Base-by-base conservation (phyloP, 1,140 invertebrate species). In the Anastatus disparis region DNA sequence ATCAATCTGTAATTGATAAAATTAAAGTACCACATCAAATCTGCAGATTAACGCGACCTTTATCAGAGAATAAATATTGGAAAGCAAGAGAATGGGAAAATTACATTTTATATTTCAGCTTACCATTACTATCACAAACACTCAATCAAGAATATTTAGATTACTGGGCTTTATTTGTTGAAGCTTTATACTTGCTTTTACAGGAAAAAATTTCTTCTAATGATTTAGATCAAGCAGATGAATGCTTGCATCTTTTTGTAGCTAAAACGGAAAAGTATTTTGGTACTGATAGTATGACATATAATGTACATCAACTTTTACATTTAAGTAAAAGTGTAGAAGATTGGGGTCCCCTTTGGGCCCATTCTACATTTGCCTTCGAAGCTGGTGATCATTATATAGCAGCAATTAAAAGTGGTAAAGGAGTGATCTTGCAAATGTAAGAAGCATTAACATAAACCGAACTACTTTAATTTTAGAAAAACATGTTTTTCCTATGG, bases 321-420 rank as follows among this genome's bases (percentile, higher is more conserved):
- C 64, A 67, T 46, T n/a, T 67, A 8, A 1, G 17, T 13, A 58
- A 56, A 55, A 56, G 52, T 44, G 64, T 67, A 27, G 27, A 10
- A 12, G 35, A 67, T 31, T 67, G 52, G 50, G 64, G 64, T 1
- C 64, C 64, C 3, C 31, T 65, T 59, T 42, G n/a, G n/a, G n/a
- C n/a, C n/a, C n/a, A n/a, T n/a, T n/a, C n/a, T n/a, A n/a, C n/a
- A n/a, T n/a, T n/a, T 26, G n/a, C 35, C 3, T 59, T 59, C 17
- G 56, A 59, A 24, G 24, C 48, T 1, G 50, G 15, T n/a, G 58
- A 67, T 58, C 20, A 12, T 2, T 15, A 58, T 13, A 13, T 67
- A 44, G 9, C 58, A 29, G 27, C 31, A 12, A 20, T 66, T 26
- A 35, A 66, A 26, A 20, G 29, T 42, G 63, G 50, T 10, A 53